Base-by-base conservation (phyloP, 2,797 vertebrate genomes). In the Margarornis squamiger region DNA sequence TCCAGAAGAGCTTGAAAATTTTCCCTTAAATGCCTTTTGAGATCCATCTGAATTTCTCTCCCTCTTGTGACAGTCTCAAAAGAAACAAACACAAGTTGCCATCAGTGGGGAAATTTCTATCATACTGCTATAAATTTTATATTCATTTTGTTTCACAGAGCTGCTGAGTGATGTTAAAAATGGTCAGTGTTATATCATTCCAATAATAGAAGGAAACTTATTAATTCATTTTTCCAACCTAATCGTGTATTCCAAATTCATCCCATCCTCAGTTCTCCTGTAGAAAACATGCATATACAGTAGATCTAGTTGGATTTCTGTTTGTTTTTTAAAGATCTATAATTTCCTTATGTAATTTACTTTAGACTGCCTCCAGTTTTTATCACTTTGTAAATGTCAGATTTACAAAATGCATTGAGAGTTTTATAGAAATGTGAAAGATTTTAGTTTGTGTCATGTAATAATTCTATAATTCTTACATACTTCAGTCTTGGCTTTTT, bases 351-450 rank as follows among this genome's bases (percentile, higher is more conserved):
- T 86, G 16, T 68, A 57, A 67, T 85, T 84, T 32, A 32, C 32
- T 62, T 88, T 41, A 51, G 43, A 6, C 46, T 58, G 22, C 59
- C 58, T 93, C 46, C 51, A 72, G 45, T 54, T 88, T 82, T 86
- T 48, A 81, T 84, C 76, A 21, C 73, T 94, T 75, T 62, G 66
- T 68, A 94, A 95, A 93, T 96, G 86, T 78, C 88, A 94, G 65
- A 75, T 84, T 92, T 86, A 51, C 57, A 92, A 89, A 94, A 65
- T 39, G 23, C 41, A 39, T 43, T 54, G 38, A 58, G 45, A 68
- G n/a, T 70, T 90, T 88, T 83, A 59, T 57, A 88, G 61, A 71
- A 39, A 77, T 58, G 49, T 77, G 76, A 72, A 26, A 76, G 27
- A 27, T 74, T 88, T 68, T 18, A 77, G 5, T 92, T 70, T 38